Base-by-base conservation (phyloP, 2,113 vertebrate genomes). In the Platanista minor region DNA sequence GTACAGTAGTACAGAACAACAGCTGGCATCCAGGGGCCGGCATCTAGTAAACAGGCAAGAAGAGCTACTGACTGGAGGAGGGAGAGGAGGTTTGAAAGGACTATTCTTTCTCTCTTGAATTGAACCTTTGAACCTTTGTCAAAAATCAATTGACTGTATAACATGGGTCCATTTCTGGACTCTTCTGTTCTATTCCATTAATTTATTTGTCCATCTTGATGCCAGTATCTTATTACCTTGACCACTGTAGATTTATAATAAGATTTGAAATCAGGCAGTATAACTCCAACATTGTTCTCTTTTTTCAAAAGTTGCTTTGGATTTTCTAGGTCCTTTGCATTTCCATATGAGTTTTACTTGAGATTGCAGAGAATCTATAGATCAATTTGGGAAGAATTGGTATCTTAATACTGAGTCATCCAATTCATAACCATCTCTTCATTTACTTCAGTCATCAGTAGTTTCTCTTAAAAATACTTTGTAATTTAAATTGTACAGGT, bases 311-410 rank as follows among this genome's bases (percentile, higher is more conserved):
- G 71, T 61, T 72, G 52, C 14, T 96, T 85, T 80, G 33, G 13
- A 62, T 90, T 95, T 93, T 96, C 64, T 90, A 86, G 17, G 31
- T 88, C 11, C 18, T 84, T 95, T 87, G 29, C 46, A 66, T 94
- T 96, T 61, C 72, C 64, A 75, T 46, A 17, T 57, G 80, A 5
- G 67, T 96, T 87, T 94, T 88, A 52, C 43, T 72, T 92, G 36
- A 14, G 5, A n/a, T 67, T 69, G 6, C 57, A 80, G 23, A 61
- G 21, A 90, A 74, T 54, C 11, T 92, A 31, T 39, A 82, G 27
- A 25, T 69, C 59, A 25, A 7, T 46, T 84, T 54, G 36, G 25
- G 15, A 83, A 67, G n/a, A 87, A 74, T 6, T 80, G 2, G 2
- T 74, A 39, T 87, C 18, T 57, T 72, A 77, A 59, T 71, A 18